Evolutionary conservation across 2,888 invertebrate genomes (phyloP).

Genomic region (Brachyopa scutellaris): DNA sequence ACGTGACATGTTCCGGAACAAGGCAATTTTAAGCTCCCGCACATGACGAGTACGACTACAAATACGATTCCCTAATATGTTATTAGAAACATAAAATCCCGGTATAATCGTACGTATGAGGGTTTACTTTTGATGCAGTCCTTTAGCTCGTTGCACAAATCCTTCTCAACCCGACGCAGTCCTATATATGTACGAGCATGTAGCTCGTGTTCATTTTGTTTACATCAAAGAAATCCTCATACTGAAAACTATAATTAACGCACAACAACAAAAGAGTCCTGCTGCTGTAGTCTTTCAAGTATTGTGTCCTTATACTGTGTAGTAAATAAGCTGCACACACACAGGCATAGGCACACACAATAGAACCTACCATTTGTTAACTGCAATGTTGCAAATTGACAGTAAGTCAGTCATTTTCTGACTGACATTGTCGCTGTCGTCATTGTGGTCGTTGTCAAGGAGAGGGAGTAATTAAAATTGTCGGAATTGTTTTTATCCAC

Average conservation of each 20-base stretch:
- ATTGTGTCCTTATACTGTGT: constrained; percentile 8
- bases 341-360: constrained; percentile 7
- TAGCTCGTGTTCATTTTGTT: neutral
- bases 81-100: too few species aligned
- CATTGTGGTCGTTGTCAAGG: too few species aligned
- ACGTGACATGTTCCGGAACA: constrained; percentile 5
- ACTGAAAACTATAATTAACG: constrained; percentile 43
- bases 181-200: too few species aligned
- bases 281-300: constrained; percentile 51
- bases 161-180: too few species aligned
- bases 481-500: constrained; percentile 61
- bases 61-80: too few species aligned
- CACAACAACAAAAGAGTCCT: constrained; percentile 38
- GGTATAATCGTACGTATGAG: too few species aligned
- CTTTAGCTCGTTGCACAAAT: too few species aligned
- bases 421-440: constrained; percentile 6
- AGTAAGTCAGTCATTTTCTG: constrained; percentile 52
- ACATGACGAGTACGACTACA: neutral
- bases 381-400: constrained; percentile 52
- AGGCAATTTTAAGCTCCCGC: neutral
- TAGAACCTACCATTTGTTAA: constrained; percentile 36
- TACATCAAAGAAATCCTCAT: constrained; percentile 33
- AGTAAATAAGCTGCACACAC: neutral
- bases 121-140: too few species aligned
- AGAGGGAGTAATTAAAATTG: constrained; percentile 63